Conservation (phyloP, 2,797 vertebrate genomes). For the Acrossocheilus fasciatus region DNA sequence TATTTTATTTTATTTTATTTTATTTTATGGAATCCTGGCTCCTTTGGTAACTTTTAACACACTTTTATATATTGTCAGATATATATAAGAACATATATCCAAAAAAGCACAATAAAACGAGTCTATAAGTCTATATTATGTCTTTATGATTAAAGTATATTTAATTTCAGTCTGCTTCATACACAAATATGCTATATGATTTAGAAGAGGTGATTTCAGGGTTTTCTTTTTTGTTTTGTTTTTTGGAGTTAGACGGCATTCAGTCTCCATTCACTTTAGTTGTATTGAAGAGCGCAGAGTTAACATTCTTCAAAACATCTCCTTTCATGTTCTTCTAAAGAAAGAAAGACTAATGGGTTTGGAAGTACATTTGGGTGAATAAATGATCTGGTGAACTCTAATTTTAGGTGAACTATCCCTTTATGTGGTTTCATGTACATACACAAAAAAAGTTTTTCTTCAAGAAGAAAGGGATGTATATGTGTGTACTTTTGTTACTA, state of each 20-base stretch:
- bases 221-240: no score
- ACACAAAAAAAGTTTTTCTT: constrained; percentile 11
- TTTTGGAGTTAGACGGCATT: not conserved
- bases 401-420: not conserved
- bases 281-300: not conserved
- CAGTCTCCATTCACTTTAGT: not conserved
- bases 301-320: not conserved
- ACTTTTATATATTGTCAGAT: not conserved
- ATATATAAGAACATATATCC: not conserved
- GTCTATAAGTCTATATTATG: not conserved
- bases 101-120: not conserved
- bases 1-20: not conserved
- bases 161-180: not conserved
- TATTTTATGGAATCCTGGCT: not conserved
- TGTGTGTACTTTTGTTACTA: constrained; percentile 8
- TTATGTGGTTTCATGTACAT: constrained; percentile 2
- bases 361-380: not conserved
- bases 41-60: not conserved
- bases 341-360: not conserved
- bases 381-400: not conserved
- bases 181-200: not conserved
- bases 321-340: not conserved
- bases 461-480: not conserved
- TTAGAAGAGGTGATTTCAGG: not conserved
- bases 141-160: not conserved